Evolutionary conservation across 35 echinoderm and acorn worm species (phyloP), one percentile per base, ranked within the genome.

Genomic region (Apostichopus parvimensis): DNA sequence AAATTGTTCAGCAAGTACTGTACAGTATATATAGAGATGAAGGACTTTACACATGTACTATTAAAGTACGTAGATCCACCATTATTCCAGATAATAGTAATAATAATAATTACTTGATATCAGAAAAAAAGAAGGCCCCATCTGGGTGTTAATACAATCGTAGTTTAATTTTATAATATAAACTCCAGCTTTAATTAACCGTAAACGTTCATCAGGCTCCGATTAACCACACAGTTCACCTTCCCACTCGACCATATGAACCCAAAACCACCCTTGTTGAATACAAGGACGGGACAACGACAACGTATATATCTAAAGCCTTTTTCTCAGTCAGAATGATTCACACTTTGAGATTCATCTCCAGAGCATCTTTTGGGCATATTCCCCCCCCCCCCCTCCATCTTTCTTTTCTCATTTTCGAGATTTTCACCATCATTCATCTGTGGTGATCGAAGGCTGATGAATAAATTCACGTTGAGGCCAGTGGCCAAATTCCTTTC

Each of bases 361-460:
- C 55, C 0, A 15, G 11, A 15, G 11, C 34, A 80, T 80, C 53
- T 25, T 56, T 28, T 15, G 81, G 81, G 54, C 81, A 84, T 53
- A 58, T 59, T 84, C 58, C 57, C 20, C 20, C 58, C 58, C 81
- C 58, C 17, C 17, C 7, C 23, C 58, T 84, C n/a, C 58, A 6
- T 84, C 52, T 75, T 75, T 73, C n/a, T 73, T 73, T 75, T 75
- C 6, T 75, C 20, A 75, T 75, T 75, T 75, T 75, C n/a, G 71
- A n/a, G 71, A 20, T 75, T 22, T 75, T 75, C 71, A 75, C 71
- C 15, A 75, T 75, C 71, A 75, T 75, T 75, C 13, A 84, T 84
- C 81, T 84, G 57, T 84, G 81, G 34, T 45, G 34, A 45, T 45
- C 34, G 34, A 84, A 84, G 55, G 55, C 81, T 59, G 57, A 56